phyloP scores from a whole-genome alignment of 2,797 vertebrate species.

The Lycodopsis pacificus region DNA sequence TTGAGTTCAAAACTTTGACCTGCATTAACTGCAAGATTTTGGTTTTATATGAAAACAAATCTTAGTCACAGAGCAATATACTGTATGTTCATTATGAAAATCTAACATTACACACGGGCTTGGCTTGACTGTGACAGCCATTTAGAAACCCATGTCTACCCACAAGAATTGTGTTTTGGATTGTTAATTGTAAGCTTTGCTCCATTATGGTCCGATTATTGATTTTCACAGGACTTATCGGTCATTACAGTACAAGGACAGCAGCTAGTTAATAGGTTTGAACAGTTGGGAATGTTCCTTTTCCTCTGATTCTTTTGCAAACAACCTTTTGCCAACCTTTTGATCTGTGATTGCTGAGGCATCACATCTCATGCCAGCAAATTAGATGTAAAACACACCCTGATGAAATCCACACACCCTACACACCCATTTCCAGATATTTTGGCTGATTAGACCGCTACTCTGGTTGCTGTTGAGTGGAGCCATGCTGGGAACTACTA shows the following conservation, averaged over 20 bases:
- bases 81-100: not conserved
- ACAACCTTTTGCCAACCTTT: not conserved
- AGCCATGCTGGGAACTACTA: not conserved
- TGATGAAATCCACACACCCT: conserved; percentile 4
- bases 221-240: conserved; percentile 1
- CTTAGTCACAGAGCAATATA: too few relatives aligned
- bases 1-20: not conserved
- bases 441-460: not conserved
- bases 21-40: not conserved
- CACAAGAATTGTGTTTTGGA: not conserved
- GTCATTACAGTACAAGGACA: not conserved
- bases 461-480: not conserved
- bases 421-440: not conserved
- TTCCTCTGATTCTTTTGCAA: conserved; percentile 2
- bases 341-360: conserved; percentile 22
- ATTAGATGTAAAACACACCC: conserved; percentile 11
- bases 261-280: not conserved
- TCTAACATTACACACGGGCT: not conserved
- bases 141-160: not conserved
- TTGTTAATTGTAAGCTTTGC: not conserved
- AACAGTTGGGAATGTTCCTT: not conserved
- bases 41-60: not conserved
- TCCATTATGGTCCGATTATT: conserved; percentile 4
- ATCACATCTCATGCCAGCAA: conserved; percentile 3
- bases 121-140: not conserved